A percentile compares a stretch with the other conserved stretches of the same genome.
Conservation (phyloP, 2,888 invertebrate species). For the Yponomeuta sedellus region DNA sequence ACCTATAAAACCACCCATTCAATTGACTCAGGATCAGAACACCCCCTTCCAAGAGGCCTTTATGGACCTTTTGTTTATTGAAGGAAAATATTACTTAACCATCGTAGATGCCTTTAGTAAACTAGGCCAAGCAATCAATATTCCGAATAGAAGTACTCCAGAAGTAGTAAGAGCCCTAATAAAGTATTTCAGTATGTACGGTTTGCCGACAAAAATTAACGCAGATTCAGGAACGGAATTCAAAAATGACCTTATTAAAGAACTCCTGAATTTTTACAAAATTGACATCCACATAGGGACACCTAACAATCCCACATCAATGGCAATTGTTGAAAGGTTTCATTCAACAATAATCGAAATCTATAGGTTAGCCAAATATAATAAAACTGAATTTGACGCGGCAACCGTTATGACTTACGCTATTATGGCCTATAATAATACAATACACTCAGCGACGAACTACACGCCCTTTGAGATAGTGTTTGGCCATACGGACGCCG, state of each 20-base stretch:
- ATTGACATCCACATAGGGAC: conserved; percentile 21
- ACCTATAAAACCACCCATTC: conserved; percentile 27
- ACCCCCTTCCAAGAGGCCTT: conserved; percentile 6
- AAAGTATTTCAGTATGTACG: conserved; percentile 29
- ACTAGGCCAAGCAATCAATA: conserved; percentile 28
- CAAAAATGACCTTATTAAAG: conserved; percentile 28
- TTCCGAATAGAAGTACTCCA: conserved; percentile 25
- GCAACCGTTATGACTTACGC: conserved; percentile 20
- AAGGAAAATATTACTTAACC: conserved; percentile 21
- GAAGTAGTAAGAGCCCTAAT: conserved; percentile 29
- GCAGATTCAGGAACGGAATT: conserved; percentile 31
- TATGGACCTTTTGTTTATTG: conserved; percentile 14
- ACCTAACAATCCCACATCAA: neutral
- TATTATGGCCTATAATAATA: conserved; percentile 23
- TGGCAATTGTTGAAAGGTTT: conserved; percentile 27
- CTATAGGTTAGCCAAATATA: conserved; percentile 29
- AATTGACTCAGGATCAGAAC: conserved; percentile 27
- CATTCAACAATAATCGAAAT: conserved; percentile 29
- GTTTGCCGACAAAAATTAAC: conserved; percentile 25
- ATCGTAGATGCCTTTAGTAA: conserved; percentile 30
- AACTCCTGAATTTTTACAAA: conserved; percentile 25
- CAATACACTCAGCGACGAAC: conserved; percentile 21
- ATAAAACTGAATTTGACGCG: conserved; percentile 23
- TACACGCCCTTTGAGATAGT: conserved; percentile 23
- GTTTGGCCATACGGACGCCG: conserved; percentile 20